Evolutionary conservation across 1,140 invertebrate species (phyloP).

Genomic region (Leptinotarsa lineolata): DNA sequence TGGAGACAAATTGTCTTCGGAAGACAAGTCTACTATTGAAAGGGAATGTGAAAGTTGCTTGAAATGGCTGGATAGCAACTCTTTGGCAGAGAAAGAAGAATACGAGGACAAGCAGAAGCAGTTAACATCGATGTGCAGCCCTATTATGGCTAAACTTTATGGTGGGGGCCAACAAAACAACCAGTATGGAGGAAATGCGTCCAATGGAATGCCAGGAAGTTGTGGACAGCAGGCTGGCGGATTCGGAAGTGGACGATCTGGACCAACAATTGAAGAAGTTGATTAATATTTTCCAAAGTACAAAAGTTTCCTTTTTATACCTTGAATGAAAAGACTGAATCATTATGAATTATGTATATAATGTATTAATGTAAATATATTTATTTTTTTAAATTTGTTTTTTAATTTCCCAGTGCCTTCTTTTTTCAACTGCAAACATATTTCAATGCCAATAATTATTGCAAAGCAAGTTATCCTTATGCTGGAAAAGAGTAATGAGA

Average conservation of each 20-base stretch:
- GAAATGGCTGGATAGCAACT: conserved; percentile 63
- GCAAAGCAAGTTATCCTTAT: too few species aligned
- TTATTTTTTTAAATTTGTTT: too few species aligned
- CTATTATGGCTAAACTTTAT: conserved; percentile 59
- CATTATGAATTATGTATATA: too few species aligned
- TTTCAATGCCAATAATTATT: too few species aligned
- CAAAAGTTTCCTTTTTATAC: too few species aligned
- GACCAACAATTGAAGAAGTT: conserved; percentile 73
- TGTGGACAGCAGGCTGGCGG: conserved; percentile 55
- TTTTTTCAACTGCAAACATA: too few species aligned
- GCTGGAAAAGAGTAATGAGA: too few species aligned
- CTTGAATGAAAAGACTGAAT: too few species aligned
- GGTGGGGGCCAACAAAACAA: conserved; percentile 57
- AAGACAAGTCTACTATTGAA: conserved; percentile 53
- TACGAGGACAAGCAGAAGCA: conserved; percentile 50
- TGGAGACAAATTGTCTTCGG: conserved; percentile 56
- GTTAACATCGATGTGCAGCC: conserved; percentile 55
- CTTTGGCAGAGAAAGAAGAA: conserved; percentile 55
- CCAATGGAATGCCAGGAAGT: conserved; percentile 38
- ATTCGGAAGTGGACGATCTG: conserved; percentile 37
- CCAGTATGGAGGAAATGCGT: conserved; percentile 51
- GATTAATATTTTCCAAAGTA: conserved; percentile 59
- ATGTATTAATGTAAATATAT: too few species aligned
- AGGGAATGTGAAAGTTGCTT: conserved; percentile 58
- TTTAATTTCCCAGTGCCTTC: too few species aligned